Conservation (phyloP, 2,113 vertebrate species). For the mouse (Mus musculus) region GRCm39 chr1:105644001-105644500, state of each 20-base stretch:
- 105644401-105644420: conserved; percentile 46
- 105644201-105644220: neutral
- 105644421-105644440: conserved; percentile 49
- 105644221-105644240: neutral
- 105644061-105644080: neutral
- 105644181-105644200: neutral
- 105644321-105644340: conserved; percentile 33
- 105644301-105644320: conserved; percentile 33
- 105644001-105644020: neutral
- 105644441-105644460: conserved; percentile 36
- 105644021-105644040: neutral
- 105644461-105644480: conserved; percentile 51
- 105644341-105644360: conserved; percentile 55
- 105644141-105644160: conserved; percentile 25
- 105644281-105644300: conserved; percentile 54
- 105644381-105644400: conserved; percentile 43
- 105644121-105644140: neutral
- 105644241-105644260: conserved; percentile 31
- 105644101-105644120: neutral
- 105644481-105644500: conserved; percentile 72
- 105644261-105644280: conserved; percentile 49
- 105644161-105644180: neutral
- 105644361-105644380: conserved; percentile 42
- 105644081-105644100: neutral
- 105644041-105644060: conserved; percentile 23